These are phyloP conservation scores for Knipowitschia caucasica DNA, from an alignment of 2,797 vertebrate species.

Conservation along the genomic window DNA sequence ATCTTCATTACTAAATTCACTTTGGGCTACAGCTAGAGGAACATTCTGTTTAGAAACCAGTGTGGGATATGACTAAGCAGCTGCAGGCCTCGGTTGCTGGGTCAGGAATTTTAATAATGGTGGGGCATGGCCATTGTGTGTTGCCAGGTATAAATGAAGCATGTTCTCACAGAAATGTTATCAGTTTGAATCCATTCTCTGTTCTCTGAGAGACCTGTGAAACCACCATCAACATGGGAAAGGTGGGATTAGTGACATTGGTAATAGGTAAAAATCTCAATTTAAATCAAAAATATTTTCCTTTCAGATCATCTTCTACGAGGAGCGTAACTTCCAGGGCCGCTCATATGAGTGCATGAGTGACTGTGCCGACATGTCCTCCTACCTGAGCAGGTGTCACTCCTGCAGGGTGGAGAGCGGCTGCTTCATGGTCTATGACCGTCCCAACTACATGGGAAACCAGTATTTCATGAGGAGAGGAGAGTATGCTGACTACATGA, in stretches of 20 bases:
- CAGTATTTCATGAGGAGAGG: slow-evolving; percentile 65
- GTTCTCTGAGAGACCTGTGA: slow-evolving; percentile 43
- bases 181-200: slow-evolving; percentile 53
- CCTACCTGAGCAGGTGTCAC: slow-evolving; percentile 62
- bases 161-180: slow-evolving; percentile 45
- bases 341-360: slow-evolving; percentile 69
- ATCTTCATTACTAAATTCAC: background rate
- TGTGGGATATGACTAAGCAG: slow-evolving; percentile 39
- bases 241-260: slow-evolving; percentile 37
- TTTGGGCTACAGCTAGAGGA: slow-evolving; percentile 17
- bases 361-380: slow-evolving; percentile 70
- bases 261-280: no score
- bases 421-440: slow-evolving; percentile 71
- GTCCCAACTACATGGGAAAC: slow-evolving; percentile 67
- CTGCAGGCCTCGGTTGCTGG: slow-evolving; percentile 60
- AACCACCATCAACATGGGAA: slow-evolving; percentile 59
- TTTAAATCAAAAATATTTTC: no score
- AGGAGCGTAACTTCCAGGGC: slow-evolving; percentile 72
- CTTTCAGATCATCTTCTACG: slow-evolving; percentile 71
- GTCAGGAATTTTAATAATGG: slow-evolving; percentile 71
- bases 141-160: slow-evolving; percentile 67
- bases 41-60: slow-evolving; percentile 39
- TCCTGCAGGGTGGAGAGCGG: slow-evolving; percentile 71
- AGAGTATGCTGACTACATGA: slow-evolving; percentile 64
- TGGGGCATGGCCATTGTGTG: slow-evolving; percentile 54